These are phyloP conservation scores for Drosophila austrosaltans DNA, from an alignment of 2,888 invertebrate genomes.

Conservation along the genomic window DNA sequence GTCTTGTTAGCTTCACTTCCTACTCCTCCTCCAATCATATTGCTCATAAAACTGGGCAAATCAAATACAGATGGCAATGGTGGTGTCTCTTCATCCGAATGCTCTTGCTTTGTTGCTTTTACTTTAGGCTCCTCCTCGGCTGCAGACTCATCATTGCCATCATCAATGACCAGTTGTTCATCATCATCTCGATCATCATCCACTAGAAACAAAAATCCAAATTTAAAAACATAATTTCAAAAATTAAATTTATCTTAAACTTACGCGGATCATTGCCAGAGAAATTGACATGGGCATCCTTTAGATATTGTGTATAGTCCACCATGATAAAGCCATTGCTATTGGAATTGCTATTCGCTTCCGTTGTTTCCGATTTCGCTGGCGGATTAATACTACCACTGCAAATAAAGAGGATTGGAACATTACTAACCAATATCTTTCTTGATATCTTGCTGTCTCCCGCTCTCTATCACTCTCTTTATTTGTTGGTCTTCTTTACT, in stretches of 20 bases:
- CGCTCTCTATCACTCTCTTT: no score
- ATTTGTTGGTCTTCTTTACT: no score
- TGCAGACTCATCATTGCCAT: slow-evolving; percentile 76
- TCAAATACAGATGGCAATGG: slow-evolving; percentile 68
- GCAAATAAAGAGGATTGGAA: not conserved
- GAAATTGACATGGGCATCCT: slow-evolving; percentile 81
- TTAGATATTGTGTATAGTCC: slow-evolving; percentile 83
- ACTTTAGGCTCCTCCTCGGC: slow-evolving; percentile 35
- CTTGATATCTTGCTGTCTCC: not conserved
- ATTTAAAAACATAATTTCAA: not conserved
- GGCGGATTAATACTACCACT: slow-evolving; percentile 29
- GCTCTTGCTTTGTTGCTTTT: slow-evolving; percentile 20
- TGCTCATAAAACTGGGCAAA: slow-evolving; percentile 67
- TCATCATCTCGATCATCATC: slow-evolving; percentile 85
- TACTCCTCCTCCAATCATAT: slow-evolving; percentile 42
- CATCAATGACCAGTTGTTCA: slow-evolving; percentile 83
- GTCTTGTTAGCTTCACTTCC: not conserved
- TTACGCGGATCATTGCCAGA: slow-evolving; percentile 80
- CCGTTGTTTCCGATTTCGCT: slow-evolving; percentile 48
- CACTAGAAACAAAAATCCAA: slow-evolving; percentile 71
- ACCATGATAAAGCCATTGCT: slow-evolving; percentile 75
- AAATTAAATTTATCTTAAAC: slow-evolving; percentile 41
- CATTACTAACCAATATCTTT: not conserved
- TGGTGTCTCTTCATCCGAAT: slow-evolving; percentile 33
- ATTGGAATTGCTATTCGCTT: slow-evolving; percentile 72